Conservation (phyloP, 2,113 vertebrate species). For the Cavia aperea region DNA sequence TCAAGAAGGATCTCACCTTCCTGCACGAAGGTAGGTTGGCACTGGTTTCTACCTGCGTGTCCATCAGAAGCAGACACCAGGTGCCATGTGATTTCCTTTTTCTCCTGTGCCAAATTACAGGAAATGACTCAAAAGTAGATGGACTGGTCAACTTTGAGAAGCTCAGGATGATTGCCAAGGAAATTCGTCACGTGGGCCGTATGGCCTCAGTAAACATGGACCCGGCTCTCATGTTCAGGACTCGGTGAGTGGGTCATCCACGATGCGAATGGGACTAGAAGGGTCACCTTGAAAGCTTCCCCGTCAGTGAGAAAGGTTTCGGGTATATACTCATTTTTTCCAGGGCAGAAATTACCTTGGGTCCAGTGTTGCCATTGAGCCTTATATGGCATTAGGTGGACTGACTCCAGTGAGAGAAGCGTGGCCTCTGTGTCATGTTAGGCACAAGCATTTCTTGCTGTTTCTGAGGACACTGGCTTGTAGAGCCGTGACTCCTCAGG, state of each 20-base stretch:
- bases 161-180: constrained; percentile 98
- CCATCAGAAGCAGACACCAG: background rate
- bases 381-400: background rate
- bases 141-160: constrained; percentile 99
- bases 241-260: constrained; percentile 79
- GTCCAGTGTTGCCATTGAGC: background rate
- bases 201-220: constrained; percentile 99
- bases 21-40: constrained; percentile 89
- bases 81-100: background rate
- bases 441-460: background rate
- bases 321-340: background rate
- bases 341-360: background rate
- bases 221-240: constrained; percentile 97
- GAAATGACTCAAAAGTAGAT: constrained; percentile 98
- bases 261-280: background rate
- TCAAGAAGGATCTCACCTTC: constrained; percentile 99
- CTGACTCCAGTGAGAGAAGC: background rate
- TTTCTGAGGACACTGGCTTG: background rate
- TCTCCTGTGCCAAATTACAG: constrained; percentile 70
- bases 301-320: background rate
- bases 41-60: background rate
- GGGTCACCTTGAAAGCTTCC: background rate
- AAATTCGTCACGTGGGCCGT: constrained; percentile 95
- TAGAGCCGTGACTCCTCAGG: background rate
- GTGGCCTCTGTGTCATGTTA: background rate